These are phyloP conservation scores for Leucoptera coffeella DNA, from an alignment of 2,888 invertebrate species.

Conservation along the genomic window DNA sequence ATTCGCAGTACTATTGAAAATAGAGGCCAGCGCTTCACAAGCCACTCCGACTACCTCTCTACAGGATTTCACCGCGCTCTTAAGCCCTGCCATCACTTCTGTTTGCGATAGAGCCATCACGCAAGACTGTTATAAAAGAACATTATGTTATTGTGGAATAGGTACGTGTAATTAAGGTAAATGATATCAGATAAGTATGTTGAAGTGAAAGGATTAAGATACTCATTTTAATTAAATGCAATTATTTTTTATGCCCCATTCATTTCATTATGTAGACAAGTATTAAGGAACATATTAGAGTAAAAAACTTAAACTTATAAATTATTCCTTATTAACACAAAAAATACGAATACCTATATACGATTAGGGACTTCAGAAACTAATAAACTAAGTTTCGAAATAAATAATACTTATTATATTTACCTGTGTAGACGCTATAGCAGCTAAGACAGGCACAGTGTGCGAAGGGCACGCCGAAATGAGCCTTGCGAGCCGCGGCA, in stretches of 20 bases:
- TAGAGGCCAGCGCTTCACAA: conserved; percentile 81
- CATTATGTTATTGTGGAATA: neutral
- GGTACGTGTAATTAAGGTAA: neutral
- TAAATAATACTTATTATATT: too few relatives aligned
- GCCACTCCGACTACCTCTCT: conserved; percentile 78
- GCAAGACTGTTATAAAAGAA: conserved; percentile 63
- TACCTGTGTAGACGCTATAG: conserved; percentile 79
- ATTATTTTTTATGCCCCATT: too few relatives aligned
- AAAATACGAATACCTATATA: too few relatives aligned
- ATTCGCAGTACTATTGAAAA: conserved; percentile 58
- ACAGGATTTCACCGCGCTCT: conserved; percentile 83
- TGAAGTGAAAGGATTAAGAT: too few relatives aligned
- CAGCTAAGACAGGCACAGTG: conserved; percentile 80
- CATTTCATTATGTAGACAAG: too few relatives aligned
- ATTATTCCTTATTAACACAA: too few relatives aligned
- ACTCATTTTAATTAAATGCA: too few relatives aligned
- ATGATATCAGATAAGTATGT: too few relatives aligned
- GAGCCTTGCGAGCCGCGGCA: conserved; percentile 71
- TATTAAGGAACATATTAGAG: too few relatives aligned
- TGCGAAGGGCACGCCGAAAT: conserved; percentile 71
- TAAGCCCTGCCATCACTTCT: conserved; percentile 85
- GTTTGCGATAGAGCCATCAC: conserved; percentile 78
- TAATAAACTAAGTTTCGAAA: too few relatives aligned
- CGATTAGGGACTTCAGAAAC: too few relatives aligned
- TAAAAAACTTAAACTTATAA: too few relatives aligned